Base-by-base conservation (phyloP, 35 echinoderm and acorn worm genomes). In the Ophiothrix spiculata region DNA sequence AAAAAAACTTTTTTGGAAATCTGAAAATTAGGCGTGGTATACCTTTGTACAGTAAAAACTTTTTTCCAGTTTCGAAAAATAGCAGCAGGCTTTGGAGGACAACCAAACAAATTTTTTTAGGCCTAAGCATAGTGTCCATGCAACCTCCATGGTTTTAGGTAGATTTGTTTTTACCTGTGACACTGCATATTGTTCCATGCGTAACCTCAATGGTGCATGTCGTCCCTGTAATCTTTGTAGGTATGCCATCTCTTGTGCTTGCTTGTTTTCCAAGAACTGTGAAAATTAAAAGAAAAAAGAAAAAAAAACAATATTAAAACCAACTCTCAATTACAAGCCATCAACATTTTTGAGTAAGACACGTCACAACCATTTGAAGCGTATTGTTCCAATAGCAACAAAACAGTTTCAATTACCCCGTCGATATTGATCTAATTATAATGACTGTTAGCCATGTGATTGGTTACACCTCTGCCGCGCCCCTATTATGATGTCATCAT, bases 201-300 rank as follows among this genome's bases (percentile, higher is more conserved):
- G 85, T 40, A 98, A 88, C 54, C 87, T 93, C 37, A 98, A 83
- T 25, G 95, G 95, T 80, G 95, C 95, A 37, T 98, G 91, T 35
- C 93, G 40, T 36, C 95, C 95, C 85, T 94, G 95, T 1, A 74
- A 80, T 75, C 88, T 93, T 34, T 88, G 85, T 31, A 98, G 87
- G 75, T 80, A 88, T 56, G 64, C 75, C 81, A 98, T 86, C 74
- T 93, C 92, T 74, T 91, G 88, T 14, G 85, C 35, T 31, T 89
- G 84, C 37, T 86, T 37, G 33, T 87, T 89, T 36, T 86, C 39
- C 79, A 36, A 42, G 83, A 88, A 91, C 95, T 98, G 76, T 19
- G 79, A 74, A 86, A 49, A 31, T 74, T 63, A 56, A 87, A 76
- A 74, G 19, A 56, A 40, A 35, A 45, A 25, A 42, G 77, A 75